Evolutionary conservation across 2,888 invertebrate genomes (phyloP), one percentile per base, ranked within the genome.

Genomic region (Gnatocerus cornutus): DNA sequence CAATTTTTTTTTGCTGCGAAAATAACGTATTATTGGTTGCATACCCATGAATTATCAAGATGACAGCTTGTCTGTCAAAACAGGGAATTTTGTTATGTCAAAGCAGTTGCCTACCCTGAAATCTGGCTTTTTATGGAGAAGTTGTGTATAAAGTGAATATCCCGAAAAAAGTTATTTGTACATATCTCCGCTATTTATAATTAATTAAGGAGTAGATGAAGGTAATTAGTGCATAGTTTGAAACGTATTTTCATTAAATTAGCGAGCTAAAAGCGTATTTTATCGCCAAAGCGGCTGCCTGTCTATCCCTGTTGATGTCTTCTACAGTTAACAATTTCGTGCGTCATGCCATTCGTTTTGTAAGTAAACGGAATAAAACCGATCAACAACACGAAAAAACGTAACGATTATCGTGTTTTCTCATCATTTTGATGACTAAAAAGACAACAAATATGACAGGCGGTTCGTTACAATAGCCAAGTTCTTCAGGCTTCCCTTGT

Each of bases 151-250:
- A 71, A 78, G 78, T 77, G 77, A 79, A 78, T 68, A 62, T 63
- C 56, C 46, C 30, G 16, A 43, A 68, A 55, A 68, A 63, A 77
- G 75, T 79, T 79, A 79, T 80, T 81, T 79, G 80, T 80, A 81
- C 79, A 81, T 82, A 82, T 82, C 80, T 78, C 68, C 78, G 76
- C 75, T 78, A 79, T 79, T 78, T 79, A 77, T 75, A 77, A 77
- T 74, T 77, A 81, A 80, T 78, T 78, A 75, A 80, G 83, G 79
- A 82, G 83, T 84, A 83, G 84, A 84, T 84, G 84, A 84, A 84
- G 84, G 84, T 84, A 80, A 79, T 13, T 68, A 48, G 9, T 30
- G 27, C 62, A 12, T 27, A 16, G 29, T 30, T 27, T 52, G 29
- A 8, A 16, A 9, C 30, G 16, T 63, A 21, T 41, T 30, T 29